A percentile compares a stretch with the other conserved stretches of the same genome.
These are phyloP conservation scores for Archilochus colubris DNA, from an alignment of 2,113 vertebrate species.

Conservation along the genomic window DNA sequence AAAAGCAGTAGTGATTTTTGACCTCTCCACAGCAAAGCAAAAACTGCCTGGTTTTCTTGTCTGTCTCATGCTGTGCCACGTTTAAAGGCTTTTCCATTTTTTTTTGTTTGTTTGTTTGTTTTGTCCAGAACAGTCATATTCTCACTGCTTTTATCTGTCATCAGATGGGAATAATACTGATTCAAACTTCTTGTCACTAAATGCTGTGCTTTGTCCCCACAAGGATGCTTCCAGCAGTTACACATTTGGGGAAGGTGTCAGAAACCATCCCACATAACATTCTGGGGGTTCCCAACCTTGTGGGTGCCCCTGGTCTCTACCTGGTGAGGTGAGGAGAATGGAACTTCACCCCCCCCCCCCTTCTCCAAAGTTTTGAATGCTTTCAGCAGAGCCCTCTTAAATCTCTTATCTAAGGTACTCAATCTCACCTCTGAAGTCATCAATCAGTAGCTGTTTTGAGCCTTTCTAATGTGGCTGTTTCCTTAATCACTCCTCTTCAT, in stretches of 20 bases:
- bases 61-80: fast-evolving
- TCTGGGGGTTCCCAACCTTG: not conserved
- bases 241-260: not conserved
- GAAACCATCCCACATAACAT: not conserved
- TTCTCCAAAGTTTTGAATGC: not conserved
- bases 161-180: not conserved
- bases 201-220: not conserved
- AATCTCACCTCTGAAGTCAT: not conserved
- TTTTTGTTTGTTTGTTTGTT: not conserved
- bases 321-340: not conserved
- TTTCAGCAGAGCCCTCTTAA: not conserved
- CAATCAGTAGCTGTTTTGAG: not conserved
- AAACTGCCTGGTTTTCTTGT: not conserved
- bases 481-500: not conserved
- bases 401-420: not conserved
- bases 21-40: not conserved
- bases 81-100: not conserved
- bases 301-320: not conserved
- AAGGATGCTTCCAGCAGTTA: not conserved
- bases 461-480: not conserved
- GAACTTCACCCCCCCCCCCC: not conserved
- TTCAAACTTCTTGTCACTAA: not conserved
- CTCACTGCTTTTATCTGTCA: not conserved
- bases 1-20: not conserved
- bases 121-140: not conserved